These are phyloP conservation scores for Clamator glandarius DNA, from an alignment of 2,797 vertebrate species.

Conservation along the genomic window DNA sequence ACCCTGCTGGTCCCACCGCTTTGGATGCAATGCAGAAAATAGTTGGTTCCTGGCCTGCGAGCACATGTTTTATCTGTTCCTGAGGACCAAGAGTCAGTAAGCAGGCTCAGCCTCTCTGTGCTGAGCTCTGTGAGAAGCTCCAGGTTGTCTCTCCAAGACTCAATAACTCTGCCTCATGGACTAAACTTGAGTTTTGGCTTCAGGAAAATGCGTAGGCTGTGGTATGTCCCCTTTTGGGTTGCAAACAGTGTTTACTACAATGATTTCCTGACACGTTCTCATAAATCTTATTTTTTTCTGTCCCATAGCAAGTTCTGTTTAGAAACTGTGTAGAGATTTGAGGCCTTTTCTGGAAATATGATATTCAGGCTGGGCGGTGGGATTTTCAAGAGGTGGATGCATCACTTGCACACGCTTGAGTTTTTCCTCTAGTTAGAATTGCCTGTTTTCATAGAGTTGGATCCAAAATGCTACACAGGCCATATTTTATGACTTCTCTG, in stretches of 20 bases:
- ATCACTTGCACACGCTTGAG: neutral
- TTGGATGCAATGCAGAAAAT: too few relatives aligned
- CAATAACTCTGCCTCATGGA: neutral
- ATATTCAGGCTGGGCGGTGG: neutral
- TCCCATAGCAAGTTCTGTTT: neutral
- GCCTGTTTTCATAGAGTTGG: fast-evolving
- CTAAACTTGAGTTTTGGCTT: neutral
- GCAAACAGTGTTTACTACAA: neutral
- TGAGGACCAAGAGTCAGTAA: neutral
- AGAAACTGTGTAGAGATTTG: neutral
- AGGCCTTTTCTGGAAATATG: neutral
- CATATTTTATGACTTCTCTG: neutral
- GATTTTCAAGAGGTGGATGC: neutral
- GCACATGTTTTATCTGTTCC: neutral
- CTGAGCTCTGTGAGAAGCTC: too few relatives aligned
- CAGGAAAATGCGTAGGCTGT: neutral
- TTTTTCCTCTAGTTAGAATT: neutral
- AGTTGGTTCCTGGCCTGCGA: too few relatives aligned
- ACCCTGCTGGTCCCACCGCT: too few relatives aligned
- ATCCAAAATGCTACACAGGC: neutral
- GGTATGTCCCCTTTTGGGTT: neutral
- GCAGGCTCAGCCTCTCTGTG: neutral
- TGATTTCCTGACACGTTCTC: neutral
- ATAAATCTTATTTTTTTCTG: neutral
- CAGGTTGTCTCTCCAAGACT: neutral